These are phyloP conservation scores for Listronotus oregonensis DNA, from an alignment of 1,140 invertebrate genomes.

Conservation along the genomic window DNA sequence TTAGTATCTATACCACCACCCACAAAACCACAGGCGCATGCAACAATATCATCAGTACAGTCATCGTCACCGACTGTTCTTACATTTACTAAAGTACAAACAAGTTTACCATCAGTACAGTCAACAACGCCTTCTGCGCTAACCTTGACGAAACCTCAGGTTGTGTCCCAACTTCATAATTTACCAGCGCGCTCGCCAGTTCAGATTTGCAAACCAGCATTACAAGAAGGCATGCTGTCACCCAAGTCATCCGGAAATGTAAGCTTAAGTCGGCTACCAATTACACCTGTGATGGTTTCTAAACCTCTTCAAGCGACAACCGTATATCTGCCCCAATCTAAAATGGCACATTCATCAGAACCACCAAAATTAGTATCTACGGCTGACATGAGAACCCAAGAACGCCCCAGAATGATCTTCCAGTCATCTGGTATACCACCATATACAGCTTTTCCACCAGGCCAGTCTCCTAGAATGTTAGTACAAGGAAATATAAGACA, in stretches of 20 bases:
- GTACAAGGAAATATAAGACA: slow-evolving; percentile 40
- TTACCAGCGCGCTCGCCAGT: slow-evolving; percentile 44
- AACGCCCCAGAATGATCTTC: slow-evolving; percentile 44
- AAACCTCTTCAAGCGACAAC: slow-evolving; percentile 61
- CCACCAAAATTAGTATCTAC: slow-evolving; percentile 44
- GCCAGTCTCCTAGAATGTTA: slow-evolving; percentile 40
- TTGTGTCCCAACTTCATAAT: slow-evolving; percentile 39
- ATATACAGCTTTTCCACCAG: slow-evolving; percentile 27
- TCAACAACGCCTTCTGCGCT: not conserved
- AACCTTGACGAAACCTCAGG: slow-evolving; percentile 8
- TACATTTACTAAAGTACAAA: not conserved
- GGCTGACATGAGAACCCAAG: slow-evolving; percentile 28
- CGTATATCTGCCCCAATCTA: slow-evolving; percentile 58
- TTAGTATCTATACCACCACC: too few species aligned
- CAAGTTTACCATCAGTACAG: slow-evolving; percentile 3
- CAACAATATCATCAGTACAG: not conserved
- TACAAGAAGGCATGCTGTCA: slow-evolving; percentile 21
- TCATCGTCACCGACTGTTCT: not conserved
- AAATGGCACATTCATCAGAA: slow-evolving; percentile 45
- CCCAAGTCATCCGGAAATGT: slow-evolving; percentile 38
- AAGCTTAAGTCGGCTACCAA: slow-evolving; percentile 54
- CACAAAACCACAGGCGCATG: too few species aligned
- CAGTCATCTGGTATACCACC: slow-evolving; percentile 39
- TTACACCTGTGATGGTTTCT: slow-evolving; percentile 61
- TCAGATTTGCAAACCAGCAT: slow-evolving; percentile 28